A percentile compares a stretch with the other conserved stretches of the same genome.
These are phyloP conservation scores for Pomatorhinus ruficollis DNA, from an alignment of 2,113 vertebrate genomes.

Conservation along the genomic window DNA sequence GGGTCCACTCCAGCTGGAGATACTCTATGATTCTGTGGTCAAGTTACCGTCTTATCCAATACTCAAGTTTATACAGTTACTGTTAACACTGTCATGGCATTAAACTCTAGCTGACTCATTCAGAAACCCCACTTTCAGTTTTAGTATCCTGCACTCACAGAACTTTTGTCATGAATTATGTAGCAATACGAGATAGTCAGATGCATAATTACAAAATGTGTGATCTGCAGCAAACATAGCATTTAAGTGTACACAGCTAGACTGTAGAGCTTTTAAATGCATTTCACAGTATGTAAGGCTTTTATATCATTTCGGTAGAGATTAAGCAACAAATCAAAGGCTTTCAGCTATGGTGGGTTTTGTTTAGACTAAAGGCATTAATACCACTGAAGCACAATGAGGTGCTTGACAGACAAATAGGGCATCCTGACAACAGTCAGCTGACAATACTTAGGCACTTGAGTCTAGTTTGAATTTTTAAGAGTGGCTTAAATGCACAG, in stretches of 20 bases:
- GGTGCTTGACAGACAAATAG: not conserved
- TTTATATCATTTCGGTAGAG: not conserved
- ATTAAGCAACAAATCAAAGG: not conserved
- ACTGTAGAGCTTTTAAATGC: not conserved
- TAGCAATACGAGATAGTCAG: not conserved
- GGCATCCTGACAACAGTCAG: not conserved
- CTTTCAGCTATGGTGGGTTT: not conserved
- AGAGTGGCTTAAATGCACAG: not conserved
- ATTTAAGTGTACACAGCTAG: not conserved
- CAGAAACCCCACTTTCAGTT: not conserved
- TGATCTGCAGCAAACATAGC: not conserved
- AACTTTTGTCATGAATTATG: not conserved
- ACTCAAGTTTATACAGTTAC: not conserved
- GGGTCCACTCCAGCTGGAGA: not conserved
- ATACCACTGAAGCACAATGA: not conserved
- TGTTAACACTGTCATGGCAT: not conserved
- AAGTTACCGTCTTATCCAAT: not conserved
- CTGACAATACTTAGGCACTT: not conserved
- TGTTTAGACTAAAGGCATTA: not conserved
- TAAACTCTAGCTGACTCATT: not conserved
- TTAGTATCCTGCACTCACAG: not conserved
- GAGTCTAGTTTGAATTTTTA: not conserved
- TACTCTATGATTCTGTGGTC: not conserved
- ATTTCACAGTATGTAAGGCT: not conserved
- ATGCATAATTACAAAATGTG: not conserved